Conservation (phyloP, 2,888 invertebrate genomes). For the Nycteola revayana region DNA sequence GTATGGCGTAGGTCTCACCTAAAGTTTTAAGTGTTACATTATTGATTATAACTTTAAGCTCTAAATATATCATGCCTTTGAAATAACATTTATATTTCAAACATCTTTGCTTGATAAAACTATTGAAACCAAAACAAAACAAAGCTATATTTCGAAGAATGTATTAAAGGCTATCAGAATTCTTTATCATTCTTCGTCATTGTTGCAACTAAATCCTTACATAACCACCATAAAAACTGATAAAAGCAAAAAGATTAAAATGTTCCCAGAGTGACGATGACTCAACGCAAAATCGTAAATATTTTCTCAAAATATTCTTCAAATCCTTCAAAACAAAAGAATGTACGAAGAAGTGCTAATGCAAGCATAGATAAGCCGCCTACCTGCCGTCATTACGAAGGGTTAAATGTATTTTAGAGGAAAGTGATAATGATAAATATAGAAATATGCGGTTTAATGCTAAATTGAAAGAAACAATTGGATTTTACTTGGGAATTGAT, state of each 20-base stretch:
- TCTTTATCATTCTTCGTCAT: no score
- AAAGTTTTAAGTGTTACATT: no score
- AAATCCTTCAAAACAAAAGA: conserved; percentile 30
- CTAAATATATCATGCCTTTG: no score
- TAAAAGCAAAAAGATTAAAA: conserved; percentile 29
- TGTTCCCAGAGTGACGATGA: conserved; percentile 34
- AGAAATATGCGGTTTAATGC: conserved; percentile 10
- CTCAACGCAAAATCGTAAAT: conserved; percentile 38
- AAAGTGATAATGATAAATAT: conserved; percentile 18
- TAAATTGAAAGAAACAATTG: conserved; percentile 4
- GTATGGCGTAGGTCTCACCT: no score
- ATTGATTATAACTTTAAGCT: no score
- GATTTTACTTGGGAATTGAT: conserved; percentile 1
- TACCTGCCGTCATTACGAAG: conserved; percentile 54
- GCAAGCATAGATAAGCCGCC: conserved; percentile 46
- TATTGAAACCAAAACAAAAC: no score
- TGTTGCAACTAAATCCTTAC: no score
- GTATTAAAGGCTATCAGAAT: no score
- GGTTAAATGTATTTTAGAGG: conserved; percentile 32
- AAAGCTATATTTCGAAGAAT: no score
- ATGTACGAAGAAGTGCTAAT: conserved; percentile 52
- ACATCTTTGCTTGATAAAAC: no score
- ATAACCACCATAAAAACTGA: conserved; percentile 40
- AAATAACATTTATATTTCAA: no score
- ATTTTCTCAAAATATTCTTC: conserved; percentile 39